Evolutionary conservation across 2,113 vertebrate species (phyloP), one percentile per base, ranked within the genome.

Genomic region (Oenanthe oenanthe): DNA sequence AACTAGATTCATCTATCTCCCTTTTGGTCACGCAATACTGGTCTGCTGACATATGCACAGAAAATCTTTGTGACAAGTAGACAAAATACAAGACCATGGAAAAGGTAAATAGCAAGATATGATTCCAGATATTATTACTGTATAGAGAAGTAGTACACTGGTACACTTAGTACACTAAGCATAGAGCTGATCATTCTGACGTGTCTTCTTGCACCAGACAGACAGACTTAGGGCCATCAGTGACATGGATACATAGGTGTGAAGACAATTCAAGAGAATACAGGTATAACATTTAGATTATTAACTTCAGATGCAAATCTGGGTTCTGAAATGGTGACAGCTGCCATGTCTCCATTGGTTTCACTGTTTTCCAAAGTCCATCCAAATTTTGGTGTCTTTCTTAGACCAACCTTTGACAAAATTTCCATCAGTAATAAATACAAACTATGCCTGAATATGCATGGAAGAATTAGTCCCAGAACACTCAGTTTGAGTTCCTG

Each of bases 171-270:
- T 12, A 66, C 20, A 21, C 4, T 58, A 38, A 80, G 12, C 32
- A 24, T 6, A 40, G 2, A 12, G 7, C 12, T 50, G 7, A 9
- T 36, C 21, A 67, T 5, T 38, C 43, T 60, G 34, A 54, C 19
- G 17, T 21, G 8, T 65, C 22, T 48, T 61, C 21, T 32, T 5
- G 13, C 4, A 84, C 21, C 54, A 54, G 26, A 9, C 1, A 2
- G 22, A 85, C 8, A 70, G 3, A 29, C 16, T n/a, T 47, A 28
- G 9, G 10, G 38, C 12, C 11, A 36, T 31, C 31, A 47, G 10
- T 48, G 36, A 26, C 7, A 54, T 3, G 29, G n/a, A 36, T 18
- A 28, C 0, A 0, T 7, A 19, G 21, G 34, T 9, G 2, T 53
- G 28, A 82, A 75, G 51, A 32, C 10, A 54, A n/a, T 42, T 26